phyloP scores from a whole-genome alignment of 2,797 vertebrate species.

The Anguilla obscura region DNA sequence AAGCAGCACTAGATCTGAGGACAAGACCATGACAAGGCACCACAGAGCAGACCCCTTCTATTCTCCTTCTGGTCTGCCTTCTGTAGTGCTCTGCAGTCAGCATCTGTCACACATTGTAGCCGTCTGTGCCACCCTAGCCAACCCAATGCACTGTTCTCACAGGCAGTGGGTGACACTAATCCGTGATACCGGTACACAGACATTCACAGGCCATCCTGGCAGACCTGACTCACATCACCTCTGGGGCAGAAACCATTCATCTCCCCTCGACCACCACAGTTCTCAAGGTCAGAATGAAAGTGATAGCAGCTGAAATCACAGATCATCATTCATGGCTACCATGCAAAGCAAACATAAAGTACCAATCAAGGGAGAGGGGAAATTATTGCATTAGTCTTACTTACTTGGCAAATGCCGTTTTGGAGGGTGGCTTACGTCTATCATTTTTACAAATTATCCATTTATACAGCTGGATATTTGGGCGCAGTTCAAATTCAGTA shows the following conservation, averaged over 20 bases:
- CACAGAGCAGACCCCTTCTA: constrained; percentile 4
- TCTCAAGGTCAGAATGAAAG: constrained; percentile 7
- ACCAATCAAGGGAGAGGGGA: not conserved
- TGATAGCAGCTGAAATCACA: not conserved
- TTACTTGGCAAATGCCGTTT: not conserved
- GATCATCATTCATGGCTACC: not conserved
- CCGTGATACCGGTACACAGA: not conserved
- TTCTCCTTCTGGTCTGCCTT: constrained; percentile 10
- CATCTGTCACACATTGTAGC: constrained; percentile 14
- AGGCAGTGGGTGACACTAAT: constrained; percentile 9
- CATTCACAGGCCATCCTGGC: not conserved
- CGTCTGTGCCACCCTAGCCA: not conserved
- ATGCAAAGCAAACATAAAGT: not conserved
- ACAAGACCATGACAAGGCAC: not conserved
- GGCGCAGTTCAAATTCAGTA: not conserved
- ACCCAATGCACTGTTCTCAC: not conserved
- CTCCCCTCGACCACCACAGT: not conserved
- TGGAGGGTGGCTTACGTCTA: not conserved
- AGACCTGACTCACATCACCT: not conserved
- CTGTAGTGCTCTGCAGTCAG: not conserved
- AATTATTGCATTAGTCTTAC: not conserved
- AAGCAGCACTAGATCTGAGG: not conserved
- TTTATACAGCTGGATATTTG: not conserved
- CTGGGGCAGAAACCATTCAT: not conserved
- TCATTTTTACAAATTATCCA: not conserved